Base-by-base conservation (phyloP, 2,888 invertebrate genomes). In the Leucania comma region DNA sequence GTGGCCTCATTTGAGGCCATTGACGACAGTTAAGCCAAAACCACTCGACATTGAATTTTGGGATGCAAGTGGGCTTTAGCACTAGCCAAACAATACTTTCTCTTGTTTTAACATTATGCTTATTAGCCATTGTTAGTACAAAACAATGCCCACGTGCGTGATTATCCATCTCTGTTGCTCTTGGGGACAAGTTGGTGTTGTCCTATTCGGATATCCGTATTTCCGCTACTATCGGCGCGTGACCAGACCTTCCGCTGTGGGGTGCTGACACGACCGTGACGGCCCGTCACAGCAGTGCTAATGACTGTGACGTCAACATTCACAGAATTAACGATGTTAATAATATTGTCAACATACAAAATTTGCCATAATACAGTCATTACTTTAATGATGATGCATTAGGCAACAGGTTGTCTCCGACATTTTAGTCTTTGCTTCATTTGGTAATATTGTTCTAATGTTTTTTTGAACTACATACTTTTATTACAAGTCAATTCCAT, bases 171-270 rank as follows among this genome's bases (percentile, higher is more conserved):
- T 81, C 80, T 81, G 66, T 87, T 66, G 46, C 68, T 72, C 78
- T 68, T 78, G 70, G 54, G 67, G 54, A 68, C 54, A 51, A 53
- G 58, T 62, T 61, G 20, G 60, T 59, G 81, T 78, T 78, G 85
- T 80, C 80, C 82, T 80, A 53, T 91, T 85, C 93, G 93, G 92
- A 95, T 91, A 93, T 94, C 94, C 95, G 94, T 90, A 92, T 88
- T 94, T 95, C 94, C 95, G 92, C 81, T 88, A 87, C 80, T 85
- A 90, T 72, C 90, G 90, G 86, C 87, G 93, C 95, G 93, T 95
- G 95, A 95, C 95, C 91, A 88, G 79, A 82, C 89, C 91, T 93
- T 94, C 95, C 95, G 94, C 89, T 86, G 85, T 88, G 91, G 91
- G 90, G 85, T 85, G 90, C 88, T 87, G 90, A 88, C 89, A 89